phyloP scores from a whole-genome alignment of 2,113 vertebrate species.

The Jacana jacana region DNA sequence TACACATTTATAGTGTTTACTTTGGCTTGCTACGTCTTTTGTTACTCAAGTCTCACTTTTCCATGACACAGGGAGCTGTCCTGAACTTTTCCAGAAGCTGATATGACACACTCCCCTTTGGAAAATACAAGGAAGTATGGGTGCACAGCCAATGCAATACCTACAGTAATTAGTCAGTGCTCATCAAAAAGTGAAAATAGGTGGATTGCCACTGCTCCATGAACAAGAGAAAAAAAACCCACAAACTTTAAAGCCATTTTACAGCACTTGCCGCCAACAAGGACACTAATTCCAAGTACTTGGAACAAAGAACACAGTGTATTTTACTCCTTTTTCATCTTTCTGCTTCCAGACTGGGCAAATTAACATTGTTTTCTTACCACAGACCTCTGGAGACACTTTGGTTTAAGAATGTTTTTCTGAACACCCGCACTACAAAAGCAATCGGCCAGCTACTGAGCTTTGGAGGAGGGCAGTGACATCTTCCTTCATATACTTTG shows the following conservation, averaged over 20 bases:
- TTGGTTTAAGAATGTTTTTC: neutral
- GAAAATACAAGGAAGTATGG: neutral
- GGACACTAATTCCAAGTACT: neutral
- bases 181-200: conserved; percentile 10
- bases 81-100: neutral
- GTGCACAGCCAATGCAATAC: neutral
- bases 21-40: neutral
- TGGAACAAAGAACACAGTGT: neutral
- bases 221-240: neutral
- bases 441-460: neutral
- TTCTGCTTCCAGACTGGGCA: neutral
- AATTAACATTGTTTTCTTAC: conserved; percentile 16
- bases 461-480: neutral
- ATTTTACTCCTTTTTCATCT: neutral
- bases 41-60: neutral
- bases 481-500: neutral
- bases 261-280: neutral
- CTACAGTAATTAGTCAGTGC: neutral
- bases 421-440: neutral
- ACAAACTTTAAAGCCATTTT: neutral
- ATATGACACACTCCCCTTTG: neutral
- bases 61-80: neutral
- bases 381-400: neutral
- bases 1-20: neutral
- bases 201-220: neutral